Conservation (phyloP, 2,797 vertebrate genomes). For the Mormyrus proboscirostris region DNA sequence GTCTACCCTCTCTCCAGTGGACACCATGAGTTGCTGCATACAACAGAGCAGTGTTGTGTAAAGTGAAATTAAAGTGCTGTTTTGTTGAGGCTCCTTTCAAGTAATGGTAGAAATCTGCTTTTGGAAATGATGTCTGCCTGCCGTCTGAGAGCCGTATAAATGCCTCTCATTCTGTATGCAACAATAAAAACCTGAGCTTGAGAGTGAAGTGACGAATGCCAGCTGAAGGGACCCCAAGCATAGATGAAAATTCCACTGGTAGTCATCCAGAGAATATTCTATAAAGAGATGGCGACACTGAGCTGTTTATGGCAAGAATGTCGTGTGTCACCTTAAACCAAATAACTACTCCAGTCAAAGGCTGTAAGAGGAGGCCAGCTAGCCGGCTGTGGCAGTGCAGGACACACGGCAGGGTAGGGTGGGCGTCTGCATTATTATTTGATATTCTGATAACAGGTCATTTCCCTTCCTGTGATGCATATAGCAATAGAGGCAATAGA, state of each 20-base stretch:
- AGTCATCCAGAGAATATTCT: slow-evolving; percentile 29
- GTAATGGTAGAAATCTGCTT: not conserved
- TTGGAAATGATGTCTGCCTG: not conserved
- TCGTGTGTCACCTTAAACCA: not conserved
- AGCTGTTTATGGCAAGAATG: slow-evolving; percentile 9
- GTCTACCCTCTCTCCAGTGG: not conserved
- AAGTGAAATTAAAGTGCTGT: not conserved
- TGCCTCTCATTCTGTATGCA: not conserved
- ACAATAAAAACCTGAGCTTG: not conserved
- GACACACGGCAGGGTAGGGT: not conserved
- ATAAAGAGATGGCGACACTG: slow-evolving; percentile 25
- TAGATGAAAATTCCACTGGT: not conserved
- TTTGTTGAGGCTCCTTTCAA: not conserved
- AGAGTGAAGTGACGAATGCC: not conserved
- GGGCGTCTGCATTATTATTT: not conserved
- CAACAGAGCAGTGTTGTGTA: not conserved
- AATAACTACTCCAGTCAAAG: not conserved
- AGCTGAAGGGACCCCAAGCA: not conserved
- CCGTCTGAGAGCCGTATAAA: not conserved
- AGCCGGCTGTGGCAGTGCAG: not conserved
- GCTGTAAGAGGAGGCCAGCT: not conserved
- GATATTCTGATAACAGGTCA: not conserved
- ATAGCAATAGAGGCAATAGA: not conserved
- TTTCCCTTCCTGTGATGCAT: not conserved
- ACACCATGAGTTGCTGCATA: not conserved